These are phyloP conservation scores for Eudemis profundana DNA, from an alignment of 2,888 invertebrate species.

Conservation along the genomic window DNA sequence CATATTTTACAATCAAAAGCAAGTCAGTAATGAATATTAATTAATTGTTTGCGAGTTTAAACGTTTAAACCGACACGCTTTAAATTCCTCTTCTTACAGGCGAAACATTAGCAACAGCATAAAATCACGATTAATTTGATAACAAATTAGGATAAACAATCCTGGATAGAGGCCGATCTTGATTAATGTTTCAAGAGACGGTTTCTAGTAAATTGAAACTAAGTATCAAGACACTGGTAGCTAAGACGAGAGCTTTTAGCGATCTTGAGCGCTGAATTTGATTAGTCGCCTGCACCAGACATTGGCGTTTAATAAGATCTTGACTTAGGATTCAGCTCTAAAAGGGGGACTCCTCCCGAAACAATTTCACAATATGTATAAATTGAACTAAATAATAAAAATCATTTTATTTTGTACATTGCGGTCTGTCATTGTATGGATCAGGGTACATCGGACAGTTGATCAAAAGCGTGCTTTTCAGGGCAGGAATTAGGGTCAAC, in stretches of 20 bases:
- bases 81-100: slow-evolving; percentile 1
- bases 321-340: not conserved
- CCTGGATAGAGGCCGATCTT: slow-evolving; percentile 20
- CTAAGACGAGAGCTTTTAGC: slow-evolving; percentile 36
- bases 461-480: slow-evolving; percentile 3
- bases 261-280: slow-evolving; percentile 30
- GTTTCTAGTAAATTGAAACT: slow-evolving; percentile 33
- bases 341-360: too few relatives aligned
- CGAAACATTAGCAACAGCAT: not conserved
- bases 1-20: too few relatives aligned
- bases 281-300: slow-evolving; percentile 26
- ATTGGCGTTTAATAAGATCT: slow-evolving; percentile 12
- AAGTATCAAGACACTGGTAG: slow-evolving; percentile 24
- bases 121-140: slow-evolving; percentile 23
- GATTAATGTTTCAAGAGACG: slow-evolving; percentile 26
- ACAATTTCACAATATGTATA: too few relatives aligned
- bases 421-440: too few relatives aligned
- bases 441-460: too few relatives aligned
- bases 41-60: too few relatives aligned
- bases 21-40: too few relatives aligned
- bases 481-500: slow-evolving; percentile 19
- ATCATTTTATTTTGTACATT: too few relatives aligned
- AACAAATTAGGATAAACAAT: slow-evolving; percentile 33
- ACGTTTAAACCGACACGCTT: not conserved
- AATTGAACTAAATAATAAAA: too few relatives aligned